A percentile compares a stretch with the other conserved stretches of the same genome.
phyloP scores from a whole-genome alignment of 2,888 invertebrate species.

The Hirtodrosophila alboralis region DNA sequence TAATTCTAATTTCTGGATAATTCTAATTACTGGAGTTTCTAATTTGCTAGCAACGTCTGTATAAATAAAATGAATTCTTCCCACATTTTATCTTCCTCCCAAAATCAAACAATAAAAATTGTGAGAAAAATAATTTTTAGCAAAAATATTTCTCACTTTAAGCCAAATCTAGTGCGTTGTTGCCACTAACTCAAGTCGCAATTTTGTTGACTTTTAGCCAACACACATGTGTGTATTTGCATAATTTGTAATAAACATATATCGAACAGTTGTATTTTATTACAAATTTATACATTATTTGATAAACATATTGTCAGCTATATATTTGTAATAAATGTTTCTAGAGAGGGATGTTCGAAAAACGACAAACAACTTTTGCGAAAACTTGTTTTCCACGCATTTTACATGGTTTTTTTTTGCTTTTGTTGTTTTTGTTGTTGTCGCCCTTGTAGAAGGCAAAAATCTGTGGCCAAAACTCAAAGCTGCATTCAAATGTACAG shows the following conservation, averaged over 20 bases:
- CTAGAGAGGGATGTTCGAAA: constrained; percentile 15
- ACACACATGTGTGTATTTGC: constrained; percentile 1
- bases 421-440: constrained; percentile 33
- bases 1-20: too few relatives aligned
- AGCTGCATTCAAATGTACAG: constrained; percentile 56
- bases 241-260: constrained; percentile 2
- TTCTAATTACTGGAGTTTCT: too few relatives aligned
- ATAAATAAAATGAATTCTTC: too few relatives aligned
- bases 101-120: neutral
- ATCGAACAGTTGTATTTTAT: neutral
- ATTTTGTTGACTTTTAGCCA: neutral
- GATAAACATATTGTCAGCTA: constrained; percentile 16
- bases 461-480: constrained; percentile 32
- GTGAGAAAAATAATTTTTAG: neutral
- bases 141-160: neutral
- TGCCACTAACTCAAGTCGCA: too few relatives aligned
- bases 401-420: constrained; percentile 42
- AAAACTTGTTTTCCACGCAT: constrained; percentile 75
- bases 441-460: constrained; percentile 60
- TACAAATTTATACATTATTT: constrained; percentile 1
- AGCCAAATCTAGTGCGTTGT: too few relatives aligned
- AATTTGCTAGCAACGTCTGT: too few relatives aligned
- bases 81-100: too few relatives aligned
- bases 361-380: constrained; percentile 72
- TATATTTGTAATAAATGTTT: constrained; percentile 5